Evolutionary conservation across 2,797 vertebrate genomes (phyloP), one percentile per base, ranked within the genome.

Genomic region (Alosa sapidissima): DNA sequence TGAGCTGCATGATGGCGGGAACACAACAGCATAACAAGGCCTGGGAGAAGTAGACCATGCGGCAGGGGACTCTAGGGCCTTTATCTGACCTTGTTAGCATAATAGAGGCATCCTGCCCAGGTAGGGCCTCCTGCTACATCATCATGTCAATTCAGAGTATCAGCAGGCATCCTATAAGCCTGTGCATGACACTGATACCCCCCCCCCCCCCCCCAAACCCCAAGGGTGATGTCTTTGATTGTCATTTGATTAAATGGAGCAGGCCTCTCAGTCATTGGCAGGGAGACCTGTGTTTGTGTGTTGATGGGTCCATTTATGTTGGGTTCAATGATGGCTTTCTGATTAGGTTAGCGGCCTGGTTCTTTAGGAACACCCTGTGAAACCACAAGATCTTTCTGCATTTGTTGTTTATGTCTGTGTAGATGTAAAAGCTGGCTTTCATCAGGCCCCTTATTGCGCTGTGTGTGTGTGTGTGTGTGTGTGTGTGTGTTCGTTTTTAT

Each of bases 381-480:
- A 62, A 24, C 58, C 58, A 24, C n/a, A 24, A 62, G 58, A 24
- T 62, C 58, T 62, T 9, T 78, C 11, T 14, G 33, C 16, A 14
- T 41, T 14, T 41, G 36, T 78, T 47, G 72, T 9, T 78, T 16
- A 78, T 47, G 41, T 47, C 41, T 78, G 72, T 9, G 16, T 21
- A 78, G 72, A 78, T 78, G 41, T 45, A 1, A 1, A 14, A 14
- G 13, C 9, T 21, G 41, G 36, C 72, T 78, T 78, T 78, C 36
- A 78, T 78, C 72, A 19, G 68, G 72, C 72, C 11, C 72, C 72
- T 45, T 47, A 78, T 78, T 78, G 72, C 65, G 28, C 24, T 36
- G 24, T 24, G 72, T 78, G 72, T 78, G 72, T 14, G 14, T 47
- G 47, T 41, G 16, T 14, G 24, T 68, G 72, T 78, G 72, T 78